Base-by-base conservation (phyloP, 35 echinoderm and acorn worm species). In the Lytechinus variegatus region DNA sequence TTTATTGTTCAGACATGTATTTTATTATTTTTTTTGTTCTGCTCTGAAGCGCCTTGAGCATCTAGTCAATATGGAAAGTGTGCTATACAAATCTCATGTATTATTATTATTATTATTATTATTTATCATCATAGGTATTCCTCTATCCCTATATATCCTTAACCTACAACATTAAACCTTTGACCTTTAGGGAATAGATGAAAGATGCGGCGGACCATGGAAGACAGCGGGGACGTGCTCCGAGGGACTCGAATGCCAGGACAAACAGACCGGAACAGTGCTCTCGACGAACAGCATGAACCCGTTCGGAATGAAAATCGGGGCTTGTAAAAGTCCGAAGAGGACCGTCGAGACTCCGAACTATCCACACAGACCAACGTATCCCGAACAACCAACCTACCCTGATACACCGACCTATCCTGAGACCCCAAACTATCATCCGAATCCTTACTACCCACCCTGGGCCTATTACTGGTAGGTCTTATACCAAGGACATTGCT, bases 141-240 rank as follows among this genome's bases (percentile, higher is more conserved):
- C 33, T 44, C 33, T 44, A 44, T 44, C 33, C 33, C 33, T 44
- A 2, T n/a, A n/a, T n/a, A n/a, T 44, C 33, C 33, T 79, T 8
- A 79, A 79, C 14, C 7, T 79, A n/a, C n/a, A 79, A 16, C 66
- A 24, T 71, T 71, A 14, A 14, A 71, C 61, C 16, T 24, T 79
- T 79, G 66, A 79, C 66, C 66, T 79, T 21, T 33, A 90, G 88
- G 88, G 52, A 52, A 10, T 14, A 21, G 24, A 54, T 24, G 88
- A 90, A 27, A 33, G 52, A 9, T 90, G 88, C 52, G 88, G 88
- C 12, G 88, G 88, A 90, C 88, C 88, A 44, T 90, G 88, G 88
- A 19, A 27, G 52, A 44, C 27, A 10, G n/a, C 9, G 9, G 88
- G 88, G 9, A 90, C 88, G 28, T 90, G 88, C 52, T 90, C 28